These are phyloP conservation scores for Glossosoma conforme DNA, from an alignment of 1,140 invertebrate genomes.

Conservation along the genomic window DNA sequence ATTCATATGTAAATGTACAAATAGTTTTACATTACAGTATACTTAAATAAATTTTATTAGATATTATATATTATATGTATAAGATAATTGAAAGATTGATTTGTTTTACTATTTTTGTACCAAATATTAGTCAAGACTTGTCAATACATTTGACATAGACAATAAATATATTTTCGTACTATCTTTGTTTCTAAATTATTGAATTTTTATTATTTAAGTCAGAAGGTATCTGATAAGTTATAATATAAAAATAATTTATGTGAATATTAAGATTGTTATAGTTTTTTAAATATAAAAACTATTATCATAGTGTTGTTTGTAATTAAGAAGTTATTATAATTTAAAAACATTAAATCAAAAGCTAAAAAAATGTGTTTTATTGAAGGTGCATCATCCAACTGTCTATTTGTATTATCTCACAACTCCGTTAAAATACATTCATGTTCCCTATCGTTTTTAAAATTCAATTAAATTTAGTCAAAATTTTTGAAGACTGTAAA, in stretches of 20 bases:
- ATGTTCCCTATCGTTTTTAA: too few species aligned
- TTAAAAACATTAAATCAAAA: too few species aligned
- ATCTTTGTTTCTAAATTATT: constrained; percentile 1
- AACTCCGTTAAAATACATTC: too few species aligned
- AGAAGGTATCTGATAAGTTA: background rate
- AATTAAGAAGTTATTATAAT: too few species aligned
- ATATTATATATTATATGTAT: background rate
- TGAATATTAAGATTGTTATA: background rate
- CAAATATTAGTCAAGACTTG: constrained; percentile 18
- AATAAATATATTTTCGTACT: background rate
- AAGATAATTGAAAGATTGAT: background rate
- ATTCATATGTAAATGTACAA: constrained; percentile 1
- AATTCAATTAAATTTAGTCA: too few species aligned
- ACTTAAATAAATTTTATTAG: background rate
- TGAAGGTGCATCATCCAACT: too few species aligned
- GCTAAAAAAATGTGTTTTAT: too few species aligned
- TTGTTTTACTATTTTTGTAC: constrained; percentile 1
- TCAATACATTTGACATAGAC: constrained; percentile 1
- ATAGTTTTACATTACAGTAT: background rate
- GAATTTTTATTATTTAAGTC: background rate
- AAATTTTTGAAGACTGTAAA: too few species aligned
- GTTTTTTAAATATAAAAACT: background rate
- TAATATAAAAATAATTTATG: constrained; percentile 5
- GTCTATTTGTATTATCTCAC: too few species aligned
- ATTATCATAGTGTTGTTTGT: too few species aligned